Conservation (phyloP, 1,140 invertebrate species). For the Zaprionus ghesquierei region DNA sequence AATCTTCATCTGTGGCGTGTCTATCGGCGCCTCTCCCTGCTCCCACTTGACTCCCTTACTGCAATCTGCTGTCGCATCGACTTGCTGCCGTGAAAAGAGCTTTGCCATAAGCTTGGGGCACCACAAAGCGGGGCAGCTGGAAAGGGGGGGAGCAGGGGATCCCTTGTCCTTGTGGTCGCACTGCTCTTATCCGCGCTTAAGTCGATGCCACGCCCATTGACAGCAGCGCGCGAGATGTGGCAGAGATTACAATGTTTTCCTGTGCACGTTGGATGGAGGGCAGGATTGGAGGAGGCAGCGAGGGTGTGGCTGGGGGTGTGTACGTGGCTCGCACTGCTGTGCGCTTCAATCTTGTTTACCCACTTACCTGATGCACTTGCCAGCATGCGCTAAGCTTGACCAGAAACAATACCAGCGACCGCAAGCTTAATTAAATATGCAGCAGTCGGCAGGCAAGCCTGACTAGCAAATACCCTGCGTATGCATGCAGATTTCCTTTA, state of each 20-base stretch:
- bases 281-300: too few relatives aligned
- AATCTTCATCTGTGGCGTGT: background rate
- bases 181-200: constrained; percentile 7
- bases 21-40: background rate
- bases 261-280: too few relatives aligned
- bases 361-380: constrained; percentile 2
- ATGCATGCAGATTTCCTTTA: too few relatives aligned
- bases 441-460: background rate
- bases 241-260: constrained; percentile 23
- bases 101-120: background rate
- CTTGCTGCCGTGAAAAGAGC: background rate
- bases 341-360: background rate
- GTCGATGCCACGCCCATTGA: constrained; percentile 4
- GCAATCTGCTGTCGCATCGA: background rate
- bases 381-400: constrained; percentile 17
- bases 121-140: background rate
- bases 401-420: background rate
- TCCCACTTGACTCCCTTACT: background rate
- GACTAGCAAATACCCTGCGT: background rate
- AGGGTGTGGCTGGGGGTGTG: background rate
- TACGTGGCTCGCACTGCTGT: background rate
- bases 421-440: constrained; percentile 10
- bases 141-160: background rate
- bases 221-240: background rate
- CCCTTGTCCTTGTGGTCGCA: constrained; percentile 22